Base-by-base conservation (phyloP, 1,140 invertebrate species). In the Lepidostoma basale region DNA sequence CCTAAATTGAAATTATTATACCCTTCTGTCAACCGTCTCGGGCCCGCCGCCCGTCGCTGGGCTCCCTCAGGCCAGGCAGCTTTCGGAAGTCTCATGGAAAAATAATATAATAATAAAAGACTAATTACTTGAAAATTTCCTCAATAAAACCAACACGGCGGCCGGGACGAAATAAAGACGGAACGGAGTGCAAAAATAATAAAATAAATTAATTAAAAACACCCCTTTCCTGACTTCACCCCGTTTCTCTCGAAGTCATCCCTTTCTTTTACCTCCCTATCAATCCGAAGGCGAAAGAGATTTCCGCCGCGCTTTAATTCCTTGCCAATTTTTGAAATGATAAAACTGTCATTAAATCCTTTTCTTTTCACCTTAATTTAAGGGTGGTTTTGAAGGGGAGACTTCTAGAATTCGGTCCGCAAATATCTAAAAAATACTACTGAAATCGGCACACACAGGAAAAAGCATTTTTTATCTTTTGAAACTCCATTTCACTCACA, bases 121-220 rank as follows among this genome's bases (percentile, higher is more conserved):
- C 72, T 73, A 73, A 73, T 73, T 73, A 73, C 72, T 73, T 70
- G 72, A 73, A 67, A 73, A 73, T 73, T 73, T 73, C 72, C 68
- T 70, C 72, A 73, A 73, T 73, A 73, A 73, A 73, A 70, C 72
- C 72, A 73, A 73, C 72, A 73, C 68, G 72, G 72, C 56, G 72
- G 68, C 68, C 65, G 52, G 72, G 45, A 58, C 66, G 67, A 70
- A 70, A 70, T 70, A 73, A 69, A 68, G 68, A 70, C 68, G 56
- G 68, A 73, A 73, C 72, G 72, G 72, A 70, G 72, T 73, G 72
- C 72, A 73, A 73, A 73, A 73, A 73, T 73, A 73, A 73, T 73
- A 73, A 73, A 73, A 73, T 73, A 73, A 73, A 73, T 73, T 73
- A 73, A 73, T 73, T 73, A 73, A 73, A 73, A 73, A 73, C 72